These are phyloP conservation scores for Hydrolagus affinis DNA, from an alignment of 2,113 vertebrate species.

Conservation along the genomic window DNA sequence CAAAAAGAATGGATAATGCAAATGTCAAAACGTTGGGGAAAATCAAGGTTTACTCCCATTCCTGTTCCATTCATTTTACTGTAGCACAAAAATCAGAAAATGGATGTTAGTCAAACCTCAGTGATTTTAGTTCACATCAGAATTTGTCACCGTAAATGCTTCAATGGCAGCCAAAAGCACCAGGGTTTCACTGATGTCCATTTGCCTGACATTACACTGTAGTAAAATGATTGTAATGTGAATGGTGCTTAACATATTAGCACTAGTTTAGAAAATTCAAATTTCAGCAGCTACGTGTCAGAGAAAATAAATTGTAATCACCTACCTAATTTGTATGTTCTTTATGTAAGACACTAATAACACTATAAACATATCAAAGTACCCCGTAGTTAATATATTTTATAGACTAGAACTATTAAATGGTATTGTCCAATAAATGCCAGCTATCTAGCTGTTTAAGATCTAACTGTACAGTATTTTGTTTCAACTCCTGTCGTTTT, in stretches of 20 bases:
- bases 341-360: constrained; percentile 29
- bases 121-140: neutral
- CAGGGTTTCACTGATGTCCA: constrained; percentile 15
- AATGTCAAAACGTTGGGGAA: neutral
- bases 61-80: neutral
- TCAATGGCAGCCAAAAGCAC: constrained; percentile 27
- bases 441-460: neutral
- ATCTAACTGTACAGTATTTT: constrained; percentile 18
- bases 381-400: constrained; percentile 21
- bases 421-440: constrained; percentile 16
- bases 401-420: constrained; percentile 20
- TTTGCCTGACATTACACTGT: constrained; percentile 13
- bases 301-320: constrained; percentile 30
- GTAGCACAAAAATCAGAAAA: neutral
- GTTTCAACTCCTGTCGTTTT: neutral
- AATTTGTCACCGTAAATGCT: constrained; percentile 25
- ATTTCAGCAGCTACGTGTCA: constrained; percentile 19
- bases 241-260: constrained; percentile 9
- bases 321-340: constrained; percentile 28
- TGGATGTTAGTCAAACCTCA: constrained; percentile 7
- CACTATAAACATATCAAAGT: constrained; percentile 27
- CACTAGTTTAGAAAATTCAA: constrained; percentile 25
- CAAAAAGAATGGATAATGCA: neutral
- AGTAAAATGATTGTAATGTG: constrained; percentile 27
- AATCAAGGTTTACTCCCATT: neutral